Conservation (phyloP, 2,113 vertebrate genomes). For the Pyxicephalus adspersus region DNA sequence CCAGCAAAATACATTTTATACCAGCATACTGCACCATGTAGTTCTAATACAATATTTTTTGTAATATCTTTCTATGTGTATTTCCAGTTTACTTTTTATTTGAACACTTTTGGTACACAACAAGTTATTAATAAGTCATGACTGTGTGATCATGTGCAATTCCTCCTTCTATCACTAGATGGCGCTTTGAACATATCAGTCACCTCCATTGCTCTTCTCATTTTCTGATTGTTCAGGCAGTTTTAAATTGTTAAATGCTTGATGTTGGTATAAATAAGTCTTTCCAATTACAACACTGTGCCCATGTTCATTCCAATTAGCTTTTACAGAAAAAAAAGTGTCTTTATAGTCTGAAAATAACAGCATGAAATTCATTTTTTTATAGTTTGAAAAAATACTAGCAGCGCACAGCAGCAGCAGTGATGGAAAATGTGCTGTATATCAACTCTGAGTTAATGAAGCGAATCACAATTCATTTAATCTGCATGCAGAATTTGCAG, state of each 20-base stretch:
- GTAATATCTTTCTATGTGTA: no score
- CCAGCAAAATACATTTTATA: no score
- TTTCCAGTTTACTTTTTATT: no score
- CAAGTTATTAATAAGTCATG: no score
- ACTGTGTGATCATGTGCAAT: neutral
- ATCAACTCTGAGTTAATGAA: slow-evolving; percentile 49
- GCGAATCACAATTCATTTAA: slow-evolving; percentile 45
- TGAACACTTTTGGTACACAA: no score
- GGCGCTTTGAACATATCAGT: slow-evolving; percentile 27
- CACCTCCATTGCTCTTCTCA: neutral
- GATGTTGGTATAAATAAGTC: slow-evolving; percentile 46
- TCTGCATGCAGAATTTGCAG: slow-evolving; percentile 45
- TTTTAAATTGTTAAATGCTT: slow-evolving; percentile 31
- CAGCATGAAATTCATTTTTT: slow-evolving; percentile 11
- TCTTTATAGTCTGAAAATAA: slow-evolving; percentile 12
- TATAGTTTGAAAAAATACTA: slow-evolving; percentile 15
- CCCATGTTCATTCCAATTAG: slow-evolving; percentile 38
- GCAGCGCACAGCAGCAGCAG: neutral
- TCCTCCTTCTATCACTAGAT: slow-evolving; percentile 28
- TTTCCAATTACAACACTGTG: slow-evolving; percentile 13
- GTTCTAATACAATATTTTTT: no score
- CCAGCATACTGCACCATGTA: no score
- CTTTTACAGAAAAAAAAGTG: neutral
- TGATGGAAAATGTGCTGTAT: slow-evolving; percentile 24
- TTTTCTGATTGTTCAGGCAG: slow-evolving; percentile 1